A percentile compares a stretch with the other conserved stretches of the same genome.
phyloP scores from a whole-genome alignment of 2,797 vertebrate genomes.

The Eulemur mongoz region DNA sequence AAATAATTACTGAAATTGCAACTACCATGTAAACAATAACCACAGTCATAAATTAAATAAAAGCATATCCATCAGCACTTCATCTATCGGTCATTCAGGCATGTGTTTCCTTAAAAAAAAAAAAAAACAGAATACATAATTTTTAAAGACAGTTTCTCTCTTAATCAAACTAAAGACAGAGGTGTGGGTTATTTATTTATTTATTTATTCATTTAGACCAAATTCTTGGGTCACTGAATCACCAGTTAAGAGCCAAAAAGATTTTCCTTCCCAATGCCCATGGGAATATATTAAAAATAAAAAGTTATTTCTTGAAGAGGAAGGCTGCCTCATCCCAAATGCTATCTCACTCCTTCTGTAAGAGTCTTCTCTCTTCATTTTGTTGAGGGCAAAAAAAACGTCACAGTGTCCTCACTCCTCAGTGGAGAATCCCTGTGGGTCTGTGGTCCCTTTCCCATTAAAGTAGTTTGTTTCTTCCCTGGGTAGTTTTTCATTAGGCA shows the following conservation, averaged over 20 bases:
- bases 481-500: not conserved
- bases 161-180: not conserved
- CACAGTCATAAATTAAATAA: not conserved
- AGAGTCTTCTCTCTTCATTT: not conserved
- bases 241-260: not conserved
- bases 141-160: conserved; percentile 3
- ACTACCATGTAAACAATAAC: not conserved
- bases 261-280: not conserved
- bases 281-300: conserved; percentile 29
- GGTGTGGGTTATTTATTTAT: not conserved
- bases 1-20: not conserved
- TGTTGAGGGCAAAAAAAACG: not conserved
- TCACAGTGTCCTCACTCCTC: not conserved
- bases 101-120: not conserved
- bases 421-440: not conserved
- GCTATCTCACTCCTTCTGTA: not conserved
- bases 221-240: conserved; percentile 12
- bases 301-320: conserved; percentile 9
- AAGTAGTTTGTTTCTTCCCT: not conserved
- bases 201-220: not conserved
- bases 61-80: not conserved
- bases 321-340: not conserved
- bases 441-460: not conserved
- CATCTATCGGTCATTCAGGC: not conserved
- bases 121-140: not conserved